Base-by-base conservation (phyloP, 2,888 invertebrate genomes). In the Ormyrus pomaceus region DNA sequence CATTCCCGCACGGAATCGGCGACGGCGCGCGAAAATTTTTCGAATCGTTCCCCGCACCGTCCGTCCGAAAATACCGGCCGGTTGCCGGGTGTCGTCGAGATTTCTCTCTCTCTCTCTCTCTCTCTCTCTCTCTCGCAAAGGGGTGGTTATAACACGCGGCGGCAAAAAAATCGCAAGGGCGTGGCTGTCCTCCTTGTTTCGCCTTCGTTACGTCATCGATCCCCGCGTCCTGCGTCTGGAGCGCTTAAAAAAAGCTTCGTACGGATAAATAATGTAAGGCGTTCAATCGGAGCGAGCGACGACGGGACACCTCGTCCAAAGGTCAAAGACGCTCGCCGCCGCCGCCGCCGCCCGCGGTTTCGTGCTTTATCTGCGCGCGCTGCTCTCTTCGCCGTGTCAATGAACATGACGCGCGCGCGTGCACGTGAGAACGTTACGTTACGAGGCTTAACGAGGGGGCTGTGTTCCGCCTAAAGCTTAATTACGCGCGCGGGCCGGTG, bases 171-270 rank as follows among this genome's bases (percentile, higher is more conserved):
- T 34, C 73, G 51, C 50, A 77, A 82, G 79, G 81, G 82, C 77
- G 76, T 79, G 79, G 79, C 82, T 74, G 75, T 72, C 68, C 64
- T 69, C 66, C 82, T 83, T 80, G 80, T 78, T 78, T 80, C 62
- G n/a, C 19, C 1, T 19, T 1, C 69, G 56, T 73, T 73, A 68
- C 66, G 72, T 73, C 53, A 76, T 71, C 56, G 76, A 71, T 70
- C 71, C 58, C 11, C 48, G 48, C 11, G 46, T 11, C 10, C 2
- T 46, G 64, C 50, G 19, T 51, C 3, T n/a, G 48, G 10, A 11
- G 19, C 50, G 2, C 2, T 6, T 13, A 19, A 19, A 77, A 77
- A 73, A 66, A 34, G 51, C 19, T 73, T 19, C 34, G 34, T 68
- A 11, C 13, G 59, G 66, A 66, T 71, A 66, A 66, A 66, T 58